Conservation (phyloP, 2,113 vertebrate species). For the Sminthopsis crassicaudata region DNA sequence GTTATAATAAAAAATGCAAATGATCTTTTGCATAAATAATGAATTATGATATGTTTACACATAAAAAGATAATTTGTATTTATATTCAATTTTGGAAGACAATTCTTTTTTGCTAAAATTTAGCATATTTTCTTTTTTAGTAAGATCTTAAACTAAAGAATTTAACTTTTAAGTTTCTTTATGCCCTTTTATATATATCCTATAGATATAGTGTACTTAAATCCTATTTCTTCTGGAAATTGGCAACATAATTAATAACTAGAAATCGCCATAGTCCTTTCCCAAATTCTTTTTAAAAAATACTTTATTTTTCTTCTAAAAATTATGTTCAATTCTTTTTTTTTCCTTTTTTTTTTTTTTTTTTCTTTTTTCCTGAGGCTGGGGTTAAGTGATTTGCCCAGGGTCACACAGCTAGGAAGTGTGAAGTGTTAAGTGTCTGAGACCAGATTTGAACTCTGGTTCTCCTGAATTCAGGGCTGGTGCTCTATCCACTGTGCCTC, state of each 20-base stretch:
- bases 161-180: constrained; percentile 42
- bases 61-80: not conserved
- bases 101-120: constrained; percentile 23
- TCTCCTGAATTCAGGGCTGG: too few relatives aligned
- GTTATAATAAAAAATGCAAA: constrained; percentile 1
- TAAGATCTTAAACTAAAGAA: not conserved
- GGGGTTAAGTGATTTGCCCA: too few relatives aligned
- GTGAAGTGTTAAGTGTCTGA: too few relatives aligned
- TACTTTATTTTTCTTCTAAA: not conserved
- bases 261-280: constrained; percentile 4
- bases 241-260: constrained; percentile 20
- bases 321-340: not conserved
- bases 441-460: too few relatives aligned
- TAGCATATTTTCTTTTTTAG: constrained; percentile 32
- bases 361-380: too few relatives aligned
- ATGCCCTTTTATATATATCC: not conserved
- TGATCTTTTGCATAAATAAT: constrained; percentile 30
- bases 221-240: constrained; percentile 40
- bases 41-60: not conserved
- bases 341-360: too few relatives aligned
- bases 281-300: constrained; percentile 32
- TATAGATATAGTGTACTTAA: constrained; percentile 25
- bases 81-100: constrained; percentile 34
- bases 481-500: too few relatives aligned
- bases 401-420: too few relatives aligned